These are phyloP conservation scores for Myiozetetes cayanensis DNA, from an alignment of 2,113 vertebrate genomes.

Conservation along the genomic window DNA sequence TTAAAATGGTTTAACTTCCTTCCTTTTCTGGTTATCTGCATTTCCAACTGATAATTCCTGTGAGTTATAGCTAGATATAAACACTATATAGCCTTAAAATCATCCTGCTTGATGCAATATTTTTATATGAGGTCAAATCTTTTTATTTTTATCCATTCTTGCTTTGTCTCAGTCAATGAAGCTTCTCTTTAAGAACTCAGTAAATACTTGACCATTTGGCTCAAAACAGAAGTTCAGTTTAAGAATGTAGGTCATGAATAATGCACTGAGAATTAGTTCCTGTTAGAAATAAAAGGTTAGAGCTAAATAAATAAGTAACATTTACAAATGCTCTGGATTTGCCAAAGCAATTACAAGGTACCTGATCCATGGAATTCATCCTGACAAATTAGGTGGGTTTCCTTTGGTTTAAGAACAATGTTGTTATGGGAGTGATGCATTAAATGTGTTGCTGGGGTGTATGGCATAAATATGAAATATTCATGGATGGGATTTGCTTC, in stretches of 20 bases:
- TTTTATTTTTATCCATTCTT: neutral
- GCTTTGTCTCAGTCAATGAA: neutral
- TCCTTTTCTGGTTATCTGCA: neutral
- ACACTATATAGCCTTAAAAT: neutral
- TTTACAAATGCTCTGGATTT: neutral
- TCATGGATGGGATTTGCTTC: constrained; percentile 26
- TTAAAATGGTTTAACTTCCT: neutral
- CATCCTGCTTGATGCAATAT: neutral
- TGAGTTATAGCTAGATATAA: neutral
- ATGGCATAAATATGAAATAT: constrained; percentile 29
- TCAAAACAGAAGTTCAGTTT: neutral
- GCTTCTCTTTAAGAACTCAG: neutral
- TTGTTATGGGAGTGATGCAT: neutral
- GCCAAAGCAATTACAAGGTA: neutral
- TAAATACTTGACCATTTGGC: neutral
- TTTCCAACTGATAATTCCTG: neutral
- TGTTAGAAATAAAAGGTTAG: neutral
- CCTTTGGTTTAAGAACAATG: constrained; percentile 6
- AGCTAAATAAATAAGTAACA: constrained; percentile 27
- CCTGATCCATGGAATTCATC: neutral
- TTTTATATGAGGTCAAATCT: neutral
- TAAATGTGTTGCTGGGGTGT: constrained; percentile 18
- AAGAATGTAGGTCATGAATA: constrained; percentile 7
- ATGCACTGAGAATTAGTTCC: neutral
- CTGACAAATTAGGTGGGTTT: constrained; percentile 45